Base-by-base conservation (phyloP, 2,888 invertebrate genomes). In the Neria commutata region DNA sequence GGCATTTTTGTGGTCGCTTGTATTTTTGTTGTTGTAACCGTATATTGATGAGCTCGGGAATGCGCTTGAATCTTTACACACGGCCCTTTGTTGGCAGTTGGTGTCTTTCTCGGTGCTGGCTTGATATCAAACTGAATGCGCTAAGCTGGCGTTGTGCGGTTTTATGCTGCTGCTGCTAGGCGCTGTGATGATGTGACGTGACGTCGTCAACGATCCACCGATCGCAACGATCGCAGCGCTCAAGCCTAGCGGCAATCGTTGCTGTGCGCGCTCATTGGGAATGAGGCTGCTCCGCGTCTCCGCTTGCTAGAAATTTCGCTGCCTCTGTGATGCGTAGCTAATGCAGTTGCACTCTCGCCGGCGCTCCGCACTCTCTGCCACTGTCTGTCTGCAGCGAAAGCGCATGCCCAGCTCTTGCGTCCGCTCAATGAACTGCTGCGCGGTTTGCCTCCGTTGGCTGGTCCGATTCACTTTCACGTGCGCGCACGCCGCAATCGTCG, bases 81-180 rank as follows among this genome's bases (percentile, higher is more conserved):
- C n/a, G n/a, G n/a, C n/a, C n/a, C n/a, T n/a, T n/a, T 45, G 19
- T 57, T 17, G 26, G 54, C 55, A 53, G 54, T 57, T 60, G 54
- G 61, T 62, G 66, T 60, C 58, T 34, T 37, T 55, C 47, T 61
- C 53, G 53, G 56, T 55, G 48, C 62, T 64, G 66, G 58, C 63
- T 61, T 56, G 37, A n/a, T n/a, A n/a, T n/a, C 58, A 56, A 61
- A 71, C 67, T 71, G 75, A 71, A 67, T 69, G 66, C 70, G 63
- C 63, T 68, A 56, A 60, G 64, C 62, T 63, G 49, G 19, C 46
- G 61, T 63, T 67, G 61, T 70, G 68, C 67, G 66, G 65, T 73
- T 77, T 77, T 75, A 75, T 75, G 75, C 67, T 54, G 50, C 33
- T 17, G n/a, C 14, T 16, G 24, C 25, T 49, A 14, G 6, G 33